Percentiles rank a stretch among this genome's conserved stretches.
Conservation (phyloP, 1,140 invertebrate genomes). For the Aplysia californica region DNA sequence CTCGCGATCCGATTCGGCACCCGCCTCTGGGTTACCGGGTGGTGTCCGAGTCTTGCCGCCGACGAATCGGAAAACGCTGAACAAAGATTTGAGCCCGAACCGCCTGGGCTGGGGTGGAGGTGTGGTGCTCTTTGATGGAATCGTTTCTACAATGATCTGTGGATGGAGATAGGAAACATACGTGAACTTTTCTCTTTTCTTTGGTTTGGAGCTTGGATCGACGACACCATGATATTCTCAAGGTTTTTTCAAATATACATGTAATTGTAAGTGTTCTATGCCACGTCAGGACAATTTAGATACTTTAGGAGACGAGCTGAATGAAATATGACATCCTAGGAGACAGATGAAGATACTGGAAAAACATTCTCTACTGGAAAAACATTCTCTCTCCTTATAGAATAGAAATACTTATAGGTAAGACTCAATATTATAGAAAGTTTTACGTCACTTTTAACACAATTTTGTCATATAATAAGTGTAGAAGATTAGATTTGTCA, state of each 20-base stretch:
- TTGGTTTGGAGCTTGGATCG: neutral
- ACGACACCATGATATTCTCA: neutral
- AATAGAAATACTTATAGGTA: no score
- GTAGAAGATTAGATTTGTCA: no score
- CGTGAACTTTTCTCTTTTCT: neutral
- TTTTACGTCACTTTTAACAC: no score
- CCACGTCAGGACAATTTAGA: neutral
- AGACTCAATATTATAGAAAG: no score
- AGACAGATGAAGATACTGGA: no score
- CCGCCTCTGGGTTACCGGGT: no score
- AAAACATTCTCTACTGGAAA: no score
- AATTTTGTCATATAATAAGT: no score
- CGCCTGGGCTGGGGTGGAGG: neutral
- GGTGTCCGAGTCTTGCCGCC: slow-evolving; percentile 23
- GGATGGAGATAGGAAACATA: neutral
- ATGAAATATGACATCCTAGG: no score
- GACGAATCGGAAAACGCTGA: slow-evolving; percentile 31
- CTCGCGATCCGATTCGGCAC: no score
- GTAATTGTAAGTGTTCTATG: neutral
- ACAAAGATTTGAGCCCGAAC: slow-evolving; percentile 21
- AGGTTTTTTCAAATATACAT: neutral
- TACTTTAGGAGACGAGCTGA: neutral
- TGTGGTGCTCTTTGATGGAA: neutral
- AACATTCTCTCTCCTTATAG: no score
- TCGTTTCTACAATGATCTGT: neutral